Evolutionary conservation across 92 coral and sea anemone genomes (phyloP), one percentile per base, ranked within the genome.

Genomic region (Parazoanthus swiftii): DNA sequence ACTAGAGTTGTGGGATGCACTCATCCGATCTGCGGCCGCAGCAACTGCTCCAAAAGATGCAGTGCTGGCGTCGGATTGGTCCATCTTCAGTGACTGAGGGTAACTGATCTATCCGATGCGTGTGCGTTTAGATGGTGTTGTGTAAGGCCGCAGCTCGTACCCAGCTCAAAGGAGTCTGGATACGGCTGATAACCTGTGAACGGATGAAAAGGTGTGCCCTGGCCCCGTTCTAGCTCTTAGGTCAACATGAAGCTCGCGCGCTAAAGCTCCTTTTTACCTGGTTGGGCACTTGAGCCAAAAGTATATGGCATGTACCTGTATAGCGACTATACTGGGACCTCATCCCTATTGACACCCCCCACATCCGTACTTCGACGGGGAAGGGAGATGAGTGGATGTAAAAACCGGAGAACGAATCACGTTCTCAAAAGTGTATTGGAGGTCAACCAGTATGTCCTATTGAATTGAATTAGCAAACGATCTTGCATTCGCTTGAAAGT

Each of bases 211-310:
- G 48, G 80, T 76, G 80, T 36, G 46, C 80, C 43, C 48, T 36
- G 37, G 48, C 46, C 23, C 25, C 80, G 80, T 42, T 76, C 80
- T 76, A 76, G 80, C 80, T 10, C 43, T 76, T 76, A 76, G 80
- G 6, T 76, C 80, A 33, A 76, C 80, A 76, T 76, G 80, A 76
- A 36, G 80, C 80, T 76, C 80, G 80, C 80, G 80, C 80, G 80
- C 80, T 76, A 76, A 29, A 76, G 80, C 80, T 76, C 80, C 56
- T 50, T 76, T 76, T 76, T 76, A 76, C 80, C 80, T 76, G 80
- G 80, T 76, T 76, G 80, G 80, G 80, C 80, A 76, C 80, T 76
- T 76, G 80, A 76, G 80, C 80, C 80, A 76, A 76, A 76, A 76
- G 80, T 76, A 36, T 76, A 76, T 76, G 80, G 80, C 80, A 76